Evolutionary conservation across 2,888 invertebrate genomes (phyloP).

Genomic region (Pyralis farinalis): DNA sequence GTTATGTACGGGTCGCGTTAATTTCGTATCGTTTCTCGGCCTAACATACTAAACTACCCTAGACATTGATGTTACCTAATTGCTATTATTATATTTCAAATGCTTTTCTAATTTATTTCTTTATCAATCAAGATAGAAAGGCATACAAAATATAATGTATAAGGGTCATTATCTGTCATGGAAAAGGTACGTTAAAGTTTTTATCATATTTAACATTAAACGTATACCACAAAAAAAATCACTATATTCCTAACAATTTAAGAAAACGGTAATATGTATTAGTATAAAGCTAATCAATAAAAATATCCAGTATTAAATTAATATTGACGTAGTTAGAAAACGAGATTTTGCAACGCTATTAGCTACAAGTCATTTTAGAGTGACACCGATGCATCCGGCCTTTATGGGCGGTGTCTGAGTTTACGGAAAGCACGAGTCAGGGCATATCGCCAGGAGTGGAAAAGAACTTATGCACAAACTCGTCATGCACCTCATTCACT

Average conservation of each 20-base stretch:
- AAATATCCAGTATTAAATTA: slow-evolving; percentile 18
- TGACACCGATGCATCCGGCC: slow-evolving; percentile 67
- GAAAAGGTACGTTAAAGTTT: no score
- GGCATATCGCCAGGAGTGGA: slow-evolving; percentile 27
- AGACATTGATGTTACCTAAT: background rate
- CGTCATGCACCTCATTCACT: slow-evolving; percentile 66
- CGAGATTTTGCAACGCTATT: slow-evolving; percentile 56
- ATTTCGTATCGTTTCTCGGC: background rate
- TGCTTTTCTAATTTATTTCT: no score
- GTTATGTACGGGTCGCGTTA: slow-evolving; percentile 4
- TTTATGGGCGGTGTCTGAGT: slow-evolving; percentile 57
- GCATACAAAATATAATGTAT: no score
- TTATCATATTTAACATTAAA: no score
- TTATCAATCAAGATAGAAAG: no score
- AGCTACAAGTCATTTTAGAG: slow-evolving; percentile 59
- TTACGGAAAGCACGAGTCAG: slow-evolving; percentile 27
- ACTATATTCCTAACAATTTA: background rate
- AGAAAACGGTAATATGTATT: background rate
- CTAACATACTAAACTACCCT: background rate
- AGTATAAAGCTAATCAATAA: background rate
- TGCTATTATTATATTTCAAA: background rate
- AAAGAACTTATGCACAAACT: slow-evolving; percentile 44
- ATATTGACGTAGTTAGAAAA: slow-evolving; percentile 32
- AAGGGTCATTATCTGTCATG: no score
- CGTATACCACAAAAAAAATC: no score